Conservation (phyloP, 2,888 invertebrate genomes). For the Ethmia dodecea region DNA sequence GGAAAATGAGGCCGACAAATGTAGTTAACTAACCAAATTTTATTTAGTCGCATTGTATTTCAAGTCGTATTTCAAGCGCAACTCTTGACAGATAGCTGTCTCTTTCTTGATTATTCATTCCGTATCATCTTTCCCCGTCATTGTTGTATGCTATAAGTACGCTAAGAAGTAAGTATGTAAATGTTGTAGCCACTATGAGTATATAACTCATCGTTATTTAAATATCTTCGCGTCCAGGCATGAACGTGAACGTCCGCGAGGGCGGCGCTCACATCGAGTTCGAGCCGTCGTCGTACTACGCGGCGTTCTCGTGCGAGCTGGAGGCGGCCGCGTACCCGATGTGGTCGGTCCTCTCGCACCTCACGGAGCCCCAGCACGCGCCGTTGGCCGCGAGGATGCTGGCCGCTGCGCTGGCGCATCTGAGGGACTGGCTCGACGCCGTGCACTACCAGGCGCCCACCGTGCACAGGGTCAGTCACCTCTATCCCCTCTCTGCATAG, state of each 20-base stretch:
- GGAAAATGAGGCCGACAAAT: too few species aligned
- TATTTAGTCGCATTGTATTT: too few species aligned
- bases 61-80: too few species aligned
- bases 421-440: conserved; percentile 93
- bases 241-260: conserved; percentile 97
- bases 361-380: conserved; percentile 85
- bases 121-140: too few species aligned
- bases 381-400: conserved; percentile 86
- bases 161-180: too few species aligned
- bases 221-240: conserved; percentile 82
- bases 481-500: neutral
- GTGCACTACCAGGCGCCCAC: conserved; percentile 83
- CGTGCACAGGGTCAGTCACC: conserved; percentile 65
- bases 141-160: too few species aligned
- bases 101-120: too few species aligned
- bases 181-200: too few species aligned
- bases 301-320: conserved; percentile 97
- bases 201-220: neutral
- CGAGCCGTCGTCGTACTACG: conserved; percentile 98
- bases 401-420: conserved; percentile 84
- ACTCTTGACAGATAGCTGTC: too few species aligned
- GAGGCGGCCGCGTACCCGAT: conserved; percentile 98
- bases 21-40: too few species aligned
- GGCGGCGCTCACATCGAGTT: conserved; percentile 95
- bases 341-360: conserved; percentile 97